Evolutionary conservation across 1,140 invertebrate species (phyloP).

Genomic region (Orchesella cincta): DNA sequence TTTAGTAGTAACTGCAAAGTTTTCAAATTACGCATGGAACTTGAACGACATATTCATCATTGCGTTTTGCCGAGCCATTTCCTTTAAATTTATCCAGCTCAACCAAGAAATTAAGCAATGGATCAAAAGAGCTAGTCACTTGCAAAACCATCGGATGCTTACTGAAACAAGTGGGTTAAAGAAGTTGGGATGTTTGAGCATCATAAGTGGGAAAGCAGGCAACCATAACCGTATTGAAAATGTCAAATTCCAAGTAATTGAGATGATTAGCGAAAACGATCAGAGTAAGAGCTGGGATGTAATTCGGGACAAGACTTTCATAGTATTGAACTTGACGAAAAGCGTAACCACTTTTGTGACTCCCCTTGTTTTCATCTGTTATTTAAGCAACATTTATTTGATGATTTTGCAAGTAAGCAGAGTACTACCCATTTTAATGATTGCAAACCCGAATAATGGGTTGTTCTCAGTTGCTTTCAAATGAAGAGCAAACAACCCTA

Average conservation of each 20-base stretch:
- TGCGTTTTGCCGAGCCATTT: background rate
- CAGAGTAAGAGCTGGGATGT: too few species aligned
- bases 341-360: background rate
- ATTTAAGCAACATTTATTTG: background rate
- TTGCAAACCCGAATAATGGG: background rate
- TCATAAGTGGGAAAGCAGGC: too few species aligned
- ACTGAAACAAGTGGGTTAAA: too few species aligned
- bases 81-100: background rate
- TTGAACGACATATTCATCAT: background rate
- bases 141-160: too few species aligned
- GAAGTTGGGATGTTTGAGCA: too few species aligned
- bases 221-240: too few species aligned
- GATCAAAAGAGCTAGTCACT: too few species aligned
- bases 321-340: background rate
- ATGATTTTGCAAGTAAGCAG: background rate
- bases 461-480: too few species aligned
- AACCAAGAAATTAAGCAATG: background rate
- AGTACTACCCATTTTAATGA: background rate
- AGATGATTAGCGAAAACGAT: too few species aligned
- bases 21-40: background rate
- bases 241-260: too few species aligned
- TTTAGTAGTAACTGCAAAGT: too few species aligned
- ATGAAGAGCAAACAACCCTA: background rate
- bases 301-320: background rate
- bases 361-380: background rate